phyloP scores from a whole-genome alignment of 2,888 invertebrate species.

The Rhaphigaster nebulosa region DNA sequence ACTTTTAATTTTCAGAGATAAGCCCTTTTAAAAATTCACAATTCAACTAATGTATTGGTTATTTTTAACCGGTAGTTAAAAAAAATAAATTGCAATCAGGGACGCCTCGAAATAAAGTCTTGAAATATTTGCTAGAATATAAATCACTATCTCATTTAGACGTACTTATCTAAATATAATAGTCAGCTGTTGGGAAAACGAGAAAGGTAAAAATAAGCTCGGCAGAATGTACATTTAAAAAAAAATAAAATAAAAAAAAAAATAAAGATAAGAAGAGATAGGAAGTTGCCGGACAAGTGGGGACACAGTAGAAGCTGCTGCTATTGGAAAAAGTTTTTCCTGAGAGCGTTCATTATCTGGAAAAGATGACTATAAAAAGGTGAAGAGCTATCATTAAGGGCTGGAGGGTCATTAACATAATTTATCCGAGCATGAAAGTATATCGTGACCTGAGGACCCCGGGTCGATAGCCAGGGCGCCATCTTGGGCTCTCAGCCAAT shows the following conservation, averaged over 20 bases:
- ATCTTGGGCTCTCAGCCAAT: conserved; percentile 36
- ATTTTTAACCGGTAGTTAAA: no score
- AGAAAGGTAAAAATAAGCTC: conserved; percentile 4
- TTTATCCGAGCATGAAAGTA: conserved; percentile 54
- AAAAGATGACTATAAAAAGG: conserved; percentile 37
- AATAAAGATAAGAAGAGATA: conserved; percentile 23
- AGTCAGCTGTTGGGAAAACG: not conserved
- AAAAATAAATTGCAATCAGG: not conserved
- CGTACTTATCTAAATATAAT: conserved; percentile 6
- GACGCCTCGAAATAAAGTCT: not conserved
- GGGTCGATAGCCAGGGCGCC: conserved; percentile 52
- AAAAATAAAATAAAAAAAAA: not conserved
- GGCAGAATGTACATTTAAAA: conserved; percentile 6
- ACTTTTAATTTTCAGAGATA: no score
- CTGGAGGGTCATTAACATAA: conserved; percentile 48
- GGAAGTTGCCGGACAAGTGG: conserved; percentile 6
- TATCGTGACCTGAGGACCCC: conserved; percentile 53
- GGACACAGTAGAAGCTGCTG: not conserved
- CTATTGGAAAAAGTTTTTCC: conserved; percentile 46
- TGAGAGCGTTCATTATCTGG: conserved; percentile 15
- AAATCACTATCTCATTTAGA: not conserved
- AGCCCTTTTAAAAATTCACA: no score
- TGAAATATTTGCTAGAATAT: not conserved
- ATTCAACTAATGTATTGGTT: no score
- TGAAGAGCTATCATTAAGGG: conserved; percentile 45